Base-by-base conservation (phyloP, 1,140 invertebrate species). In the Ostrea denselamellosa region DNA sequence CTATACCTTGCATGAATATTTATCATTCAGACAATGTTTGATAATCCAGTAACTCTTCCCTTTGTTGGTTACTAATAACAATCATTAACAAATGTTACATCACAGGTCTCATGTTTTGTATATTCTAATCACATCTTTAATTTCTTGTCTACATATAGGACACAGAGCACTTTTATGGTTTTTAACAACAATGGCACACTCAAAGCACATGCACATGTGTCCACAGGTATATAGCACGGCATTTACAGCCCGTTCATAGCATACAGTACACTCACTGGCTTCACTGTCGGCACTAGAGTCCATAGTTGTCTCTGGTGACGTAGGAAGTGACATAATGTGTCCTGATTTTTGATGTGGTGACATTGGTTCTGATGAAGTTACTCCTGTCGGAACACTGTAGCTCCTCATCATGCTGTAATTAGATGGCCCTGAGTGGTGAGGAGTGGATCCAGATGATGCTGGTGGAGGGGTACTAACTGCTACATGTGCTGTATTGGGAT, bases 151-250 rank as follows among this genome's bases (percentile, higher is more conserved):
- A 94, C 98, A 99, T 25, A 99, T 97, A 0, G 98, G 98, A 95
- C 98, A 99, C 90, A 98, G 97, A 62, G 97, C 97, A 0, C 97
- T 97, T 87, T 93, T 92, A 25, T 97, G 97, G 65, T 97, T 96
- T 97, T 98, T 98, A 92, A 99, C 98, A 91, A 98, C 97, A 19
- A 97, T 96, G 2, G 98, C 98, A 95, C 98, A 99, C n/a, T 97
- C 96, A 93, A 98, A 99, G 94, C 98, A 99, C 98, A 99, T 98
- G 93, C 98, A 99, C 97, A 99, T 98, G 95, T 99, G 98, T 62
- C 98, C 98, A 94, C 98, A 99, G 95, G 97, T 98, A 93, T 99
- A 99, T 25, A 99, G 95, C 28, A 99, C 98, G 91, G 97, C 97
- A 95, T 99, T 98, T 82, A 99, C 98, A 85, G 96, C 96, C 91